A percentile compares a stretch with the other conserved stretches of the same genome.
Evolutionary conservation across 2,113 vertebrate species (phyloP).

Genomic region (Labeo rohita): DNA sequence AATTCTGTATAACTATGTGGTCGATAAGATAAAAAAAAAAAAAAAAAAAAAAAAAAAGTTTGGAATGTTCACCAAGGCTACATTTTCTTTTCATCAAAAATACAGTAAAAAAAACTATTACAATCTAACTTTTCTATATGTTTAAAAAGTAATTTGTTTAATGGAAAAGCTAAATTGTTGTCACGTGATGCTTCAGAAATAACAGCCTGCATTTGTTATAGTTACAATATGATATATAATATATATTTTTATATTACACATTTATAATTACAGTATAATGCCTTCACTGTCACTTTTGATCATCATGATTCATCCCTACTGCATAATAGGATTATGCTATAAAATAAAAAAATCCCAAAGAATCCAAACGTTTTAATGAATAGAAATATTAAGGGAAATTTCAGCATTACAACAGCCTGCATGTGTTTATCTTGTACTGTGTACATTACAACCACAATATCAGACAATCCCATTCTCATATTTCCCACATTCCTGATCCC

Average conservation of each 20-base stretch:
- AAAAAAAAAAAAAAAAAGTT: background rate
- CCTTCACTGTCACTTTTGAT: too few relatives aligned
- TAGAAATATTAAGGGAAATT: background rate
- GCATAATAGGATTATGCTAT: too few relatives aligned
- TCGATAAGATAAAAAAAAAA: background rate
- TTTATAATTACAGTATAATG: too few relatives aligned
- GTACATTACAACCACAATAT: background rate
- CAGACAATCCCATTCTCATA: constrained; percentile 1
- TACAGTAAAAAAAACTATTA: background rate
- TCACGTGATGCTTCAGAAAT: background rate
- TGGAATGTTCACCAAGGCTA: background rate
- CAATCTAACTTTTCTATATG: background rate
- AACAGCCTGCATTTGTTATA: background rate
- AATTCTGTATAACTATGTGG: background rate
- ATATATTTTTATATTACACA: too few relatives aligned
- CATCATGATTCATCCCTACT: too few relatives aligned
- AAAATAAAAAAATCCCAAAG: too few relatives aligned
- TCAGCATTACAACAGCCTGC: background rate
- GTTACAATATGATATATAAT: background rate
- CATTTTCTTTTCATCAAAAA: background rate
- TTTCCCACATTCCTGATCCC: background rate
- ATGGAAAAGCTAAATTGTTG: background rate
- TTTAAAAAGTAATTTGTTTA: background rate
- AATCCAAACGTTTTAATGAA: too few relatives aligned
- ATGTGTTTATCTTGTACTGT: background rate